These are phyloP conservation scores for Zophobas atratus DNA, from an alignment of 1,140 invertebrate species.

Conservation along the genomic window DNA sequence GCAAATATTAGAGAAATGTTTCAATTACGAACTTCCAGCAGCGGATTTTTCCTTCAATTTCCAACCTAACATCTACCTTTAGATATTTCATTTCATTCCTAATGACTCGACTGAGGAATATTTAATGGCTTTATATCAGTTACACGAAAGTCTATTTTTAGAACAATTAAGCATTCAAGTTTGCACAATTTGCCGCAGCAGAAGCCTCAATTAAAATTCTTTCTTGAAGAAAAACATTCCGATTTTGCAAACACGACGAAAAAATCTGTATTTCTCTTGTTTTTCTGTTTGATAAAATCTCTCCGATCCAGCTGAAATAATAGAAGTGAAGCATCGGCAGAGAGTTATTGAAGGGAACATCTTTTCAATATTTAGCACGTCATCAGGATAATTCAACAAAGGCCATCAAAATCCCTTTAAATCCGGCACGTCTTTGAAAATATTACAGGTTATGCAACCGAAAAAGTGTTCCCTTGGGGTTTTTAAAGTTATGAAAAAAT, in stretches of 20 bases:
- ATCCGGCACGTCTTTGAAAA: neutral
- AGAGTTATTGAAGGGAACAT: neutral
- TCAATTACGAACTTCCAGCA: no score
- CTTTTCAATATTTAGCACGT: constrained; percentile 10
- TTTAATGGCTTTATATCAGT: constrained; percentile 23
- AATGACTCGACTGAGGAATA: constrained; percentile 11
- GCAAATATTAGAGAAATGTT: no score
- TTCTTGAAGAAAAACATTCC: no score
- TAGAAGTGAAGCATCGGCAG: neutral
- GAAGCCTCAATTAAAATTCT: no score
- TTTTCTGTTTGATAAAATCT: neutral
- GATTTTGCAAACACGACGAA: neutral
- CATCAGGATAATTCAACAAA: constrained; percentile 7
- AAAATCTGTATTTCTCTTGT: neutral
- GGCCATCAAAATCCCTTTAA: neutral
- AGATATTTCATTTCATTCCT: constrained; percentile 6
- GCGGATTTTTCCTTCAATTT: neutral
- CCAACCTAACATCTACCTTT: neutral
- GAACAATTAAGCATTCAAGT: constrained; percentile 22
- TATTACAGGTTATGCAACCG: constrained; percentile 1
- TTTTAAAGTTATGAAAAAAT: constrained; percentile 8
- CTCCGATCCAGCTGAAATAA: neutral
- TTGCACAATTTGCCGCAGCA: neutral
- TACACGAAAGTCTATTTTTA: constrained; percentile 12
- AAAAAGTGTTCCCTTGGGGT: neutral